A percentile compares a stretch with the other conserved stretches of the same genome.
Conservation (phyloP, 2,797 vertebrate genomes). For the Lagocephalus sceleratus region DNA sequence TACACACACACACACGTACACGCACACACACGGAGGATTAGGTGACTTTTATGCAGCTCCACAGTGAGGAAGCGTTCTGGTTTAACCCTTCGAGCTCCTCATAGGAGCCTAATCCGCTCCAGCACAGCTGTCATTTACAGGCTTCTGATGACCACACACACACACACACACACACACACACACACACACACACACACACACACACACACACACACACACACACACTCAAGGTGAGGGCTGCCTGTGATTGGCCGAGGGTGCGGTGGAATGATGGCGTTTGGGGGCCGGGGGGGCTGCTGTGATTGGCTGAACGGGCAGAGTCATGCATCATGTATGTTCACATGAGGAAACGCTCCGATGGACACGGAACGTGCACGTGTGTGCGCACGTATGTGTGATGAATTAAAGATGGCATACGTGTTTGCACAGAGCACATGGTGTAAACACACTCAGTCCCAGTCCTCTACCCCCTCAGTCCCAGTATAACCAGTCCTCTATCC, state of each 20-base stretch:
- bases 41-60: constrained; percentile 33
- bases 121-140: constrained; percentile 43
- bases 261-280: constrained; percentile 70
- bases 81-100: constrained; percentile 28
- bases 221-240: constrained; percentile 24
- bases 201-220: constrained; percentile 1
- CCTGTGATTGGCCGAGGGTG: constrained; percentile 62
- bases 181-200: constrained; percentile 5
- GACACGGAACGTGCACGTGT: neutral
- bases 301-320: constrained; percentile 56
- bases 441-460: too few relatives aligned
- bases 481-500: too few relatives aligned
- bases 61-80: constrained; percentile 27
- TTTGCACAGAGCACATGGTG: too few relatives aligned
- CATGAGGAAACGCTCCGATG: neutral
- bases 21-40: constrained; percentile 28
- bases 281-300: constrained; percentile 34
- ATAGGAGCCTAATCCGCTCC: constrained; percentile 34
- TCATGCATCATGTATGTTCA: neutral
- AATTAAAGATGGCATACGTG: too few relatives aligned
- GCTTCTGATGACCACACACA: neutral
- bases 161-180: constrained; percentile 10
- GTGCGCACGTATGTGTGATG: too few relatives aligned
- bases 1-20: constrained; percentile 1
- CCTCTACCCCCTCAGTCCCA: too few relatives aligned